Evolutionary conservation across 2,113 vertebrate genomes (phyloP).

Genomic region (Mohoua ochrocephala): DNA sequence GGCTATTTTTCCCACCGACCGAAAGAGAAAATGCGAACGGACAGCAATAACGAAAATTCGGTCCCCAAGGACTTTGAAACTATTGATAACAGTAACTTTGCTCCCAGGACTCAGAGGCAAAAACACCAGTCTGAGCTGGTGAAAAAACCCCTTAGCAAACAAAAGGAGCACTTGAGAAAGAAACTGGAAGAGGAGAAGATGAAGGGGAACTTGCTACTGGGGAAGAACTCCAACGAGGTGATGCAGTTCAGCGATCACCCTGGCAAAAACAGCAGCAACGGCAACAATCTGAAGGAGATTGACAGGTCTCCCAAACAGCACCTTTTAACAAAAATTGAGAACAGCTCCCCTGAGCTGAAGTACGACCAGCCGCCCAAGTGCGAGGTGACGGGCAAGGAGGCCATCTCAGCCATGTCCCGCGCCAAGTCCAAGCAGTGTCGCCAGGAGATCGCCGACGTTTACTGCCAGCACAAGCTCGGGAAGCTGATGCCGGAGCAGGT

Average conservation of each 20-base stretch:
- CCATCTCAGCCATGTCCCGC: slow-evolving; percentile 89
- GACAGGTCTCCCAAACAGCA: slow-evolving; percentile 49
- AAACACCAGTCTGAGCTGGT: slow-evolving; percentile 75
- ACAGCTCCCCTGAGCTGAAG: slow-evolving; percentile 72
- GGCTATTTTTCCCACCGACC: slow-evolving; percentile 93
- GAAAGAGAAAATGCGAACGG: slow-evolving; percentile 88
- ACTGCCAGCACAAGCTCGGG: slow-evolving; percentile 89
- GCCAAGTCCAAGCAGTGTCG: slow-evolving; percentile 88
- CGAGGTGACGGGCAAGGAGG: slow-evolving; percentile 94
- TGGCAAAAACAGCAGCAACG: slow-evolving; percentile 63
- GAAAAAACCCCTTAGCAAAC: slow-evolving; percentile 73
- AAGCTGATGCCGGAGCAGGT: slow-evolving; percentile 94
- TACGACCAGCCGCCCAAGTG: slow-evolving; percentile 86
- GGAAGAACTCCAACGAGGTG: slow-evolving; percentile 80
- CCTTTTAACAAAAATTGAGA: slow-evolving; percentile 55
- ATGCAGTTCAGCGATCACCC: slow-evolving; percentile 56
- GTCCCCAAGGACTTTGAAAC: slow-evolving; percentile 99
- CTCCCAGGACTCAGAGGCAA: slow-evolving; percentile 85
- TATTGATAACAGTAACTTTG: slow-evolving; percentile 97
- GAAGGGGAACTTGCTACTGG: slow-evolving; percentile 68
- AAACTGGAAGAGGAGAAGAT: slow-evolving; percentile 78
- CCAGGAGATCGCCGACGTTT: slow-evolving; percentile 88
- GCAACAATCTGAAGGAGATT: slow-evolving; percentile 54
- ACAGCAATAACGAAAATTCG: slow-evolving; percentile 99
- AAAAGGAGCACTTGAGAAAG: slow-evolving; percentile 81